Evolutionary conservation across 35 echinoderm and acorn worm species (phyloP).

Genomic region (Ophiothrix spiculata): DNA sequence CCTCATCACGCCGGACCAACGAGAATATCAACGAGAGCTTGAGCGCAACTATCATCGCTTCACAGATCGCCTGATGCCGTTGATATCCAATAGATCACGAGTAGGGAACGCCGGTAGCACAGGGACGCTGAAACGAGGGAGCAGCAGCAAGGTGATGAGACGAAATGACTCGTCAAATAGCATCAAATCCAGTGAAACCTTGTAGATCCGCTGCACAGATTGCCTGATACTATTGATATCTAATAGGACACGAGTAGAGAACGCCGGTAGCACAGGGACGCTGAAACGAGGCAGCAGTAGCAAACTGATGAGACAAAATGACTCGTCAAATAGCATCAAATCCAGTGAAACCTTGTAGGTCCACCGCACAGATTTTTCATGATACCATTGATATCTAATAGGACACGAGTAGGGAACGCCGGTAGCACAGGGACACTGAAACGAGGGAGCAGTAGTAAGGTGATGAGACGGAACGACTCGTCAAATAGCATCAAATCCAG

Average conservation of each 20-base stretch:
- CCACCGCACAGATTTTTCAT: too few species aligned
- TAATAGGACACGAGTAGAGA: slow-evolving; percentile 17
- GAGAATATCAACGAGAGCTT: slow-evolving; percentile 90
- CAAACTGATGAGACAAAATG: neutral
- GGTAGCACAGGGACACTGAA: slow-evolving; percentile 5
- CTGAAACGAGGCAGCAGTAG: neutral
- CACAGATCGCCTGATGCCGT: slow-evolving; percentile 82
- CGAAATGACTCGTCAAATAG: neutral
- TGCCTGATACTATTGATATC: slow-evolving; percentile 74
- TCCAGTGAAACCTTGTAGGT: neutral
- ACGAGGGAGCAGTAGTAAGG: neutral
- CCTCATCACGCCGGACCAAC: slow-evolving; percentile 64
- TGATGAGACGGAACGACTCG: neutral
- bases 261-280: slow-evolving; percentile 2
- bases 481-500: neutral
- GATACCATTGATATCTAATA: too few species aligned
- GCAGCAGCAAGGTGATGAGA: neutral
- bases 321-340: neutral
- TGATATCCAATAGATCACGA: slow-evolving; percentile 48
- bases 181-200: slow-evolving; percentile 4
- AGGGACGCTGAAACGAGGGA: slow-evolving; percentile 1
- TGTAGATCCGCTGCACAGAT: too few species aligned
- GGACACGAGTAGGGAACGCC: neutral
- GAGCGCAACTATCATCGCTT: slow-evolving; percentile 96
- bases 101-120: slow-evolving; percentile 3